Percentiles rank a stretch among this genome's conserved stretches.
Conservation (phyloP, 2,888 invertebrate species). For the Caenorhabditis sp. region DNA sequence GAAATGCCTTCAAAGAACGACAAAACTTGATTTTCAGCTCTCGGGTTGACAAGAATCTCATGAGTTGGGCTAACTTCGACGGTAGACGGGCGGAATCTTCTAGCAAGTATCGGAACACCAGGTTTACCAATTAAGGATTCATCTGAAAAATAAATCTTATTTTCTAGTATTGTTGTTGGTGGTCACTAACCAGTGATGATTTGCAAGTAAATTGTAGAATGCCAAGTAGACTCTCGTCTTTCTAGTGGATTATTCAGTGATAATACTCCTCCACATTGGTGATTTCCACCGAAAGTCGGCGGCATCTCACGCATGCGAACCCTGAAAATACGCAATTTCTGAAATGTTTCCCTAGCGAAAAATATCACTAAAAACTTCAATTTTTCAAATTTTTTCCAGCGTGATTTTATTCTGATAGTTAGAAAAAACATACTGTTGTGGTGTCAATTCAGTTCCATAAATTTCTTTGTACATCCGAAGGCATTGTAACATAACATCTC, state of each 20-base stretch:
- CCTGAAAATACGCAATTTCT: constrained; percentile 17
- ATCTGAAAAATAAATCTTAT: constrained; percentile 15
- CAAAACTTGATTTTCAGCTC: constrained; percentile 19
- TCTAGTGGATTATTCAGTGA: constrained; percentile 34
- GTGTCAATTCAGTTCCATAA: constrained; percentile 43
- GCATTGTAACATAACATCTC: constrained; percentile 53
- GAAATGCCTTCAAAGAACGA: constrained; percentile 32
- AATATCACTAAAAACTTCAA: too few species aligned
- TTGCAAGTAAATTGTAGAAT: constrained; percentile 42
- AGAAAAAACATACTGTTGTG: constrained; percentile 35
- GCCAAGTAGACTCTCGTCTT: constrained; percentile 21
- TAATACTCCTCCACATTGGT: constrained; percentile 13
- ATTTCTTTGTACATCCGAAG: constrained; percentile 49
- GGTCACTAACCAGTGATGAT: constrained; percentile 36
- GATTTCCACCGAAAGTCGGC: neutral
- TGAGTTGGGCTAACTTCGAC: constrained; percentile 37
- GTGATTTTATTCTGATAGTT: too few species aligned
- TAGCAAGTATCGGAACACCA: constrained; percentile 43
- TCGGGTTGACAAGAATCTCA: constrained; percentile 34
- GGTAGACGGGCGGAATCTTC: constrained; percentile 46
- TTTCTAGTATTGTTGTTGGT: neutral
- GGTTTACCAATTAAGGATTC: constrained; percentile 29
- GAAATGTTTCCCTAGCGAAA: too few species aligned
- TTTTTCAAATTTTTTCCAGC: too few species aligned
- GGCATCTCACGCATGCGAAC: constrained; percentile 50